These are phyloP conservation scores for Nemotelus pantherinus DNA, from an alignment of 2,888 invertebrate genomes.

Conservation along the genomic window DNA sequence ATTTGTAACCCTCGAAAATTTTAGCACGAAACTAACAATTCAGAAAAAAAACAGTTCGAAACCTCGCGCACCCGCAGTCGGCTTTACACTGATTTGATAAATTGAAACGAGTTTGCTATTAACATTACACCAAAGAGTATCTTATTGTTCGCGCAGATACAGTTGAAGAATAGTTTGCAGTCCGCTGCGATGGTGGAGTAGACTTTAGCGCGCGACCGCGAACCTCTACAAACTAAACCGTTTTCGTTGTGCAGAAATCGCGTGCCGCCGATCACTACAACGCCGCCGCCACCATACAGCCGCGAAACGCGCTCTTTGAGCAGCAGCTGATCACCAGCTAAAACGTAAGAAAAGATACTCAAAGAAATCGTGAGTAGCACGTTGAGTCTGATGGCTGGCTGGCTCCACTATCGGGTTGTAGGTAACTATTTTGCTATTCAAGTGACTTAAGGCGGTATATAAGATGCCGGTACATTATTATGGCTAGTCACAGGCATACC, in stretches of 20 bases:
- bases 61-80: slow-evolving; percentile 46
- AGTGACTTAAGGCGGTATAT: background rate
- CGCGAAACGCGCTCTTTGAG: slow-evolving; percentile 19
- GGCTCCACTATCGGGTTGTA: background rate
- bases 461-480: slow-evolving; percentile 6
- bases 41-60: background rate
- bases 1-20: too few relatives aligned
- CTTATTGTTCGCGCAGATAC: slow-evolving; percentile 29
- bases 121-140: slow-evolving; percentile 35
- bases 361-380: slow-evolving; percentile 14
- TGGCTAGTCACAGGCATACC: slow-evolving; percentile 7
- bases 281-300: slow-evolving; percentile 6
- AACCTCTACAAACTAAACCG: slow-evolving; percentile 35
- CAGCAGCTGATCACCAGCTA: slow-evolving; percentile 4
- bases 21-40: too few relatives aligned
- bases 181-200: slow-evolving; percentile 8
- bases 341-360: slow-evolving; percentile 6
- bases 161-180: background rate
- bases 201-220: slow-evolving; percentile 19
- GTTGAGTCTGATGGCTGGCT: background rate
- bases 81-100: slow-evolving; percentile 45
- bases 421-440: background rate
- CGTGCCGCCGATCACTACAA: slow-evolving; percentile 19
- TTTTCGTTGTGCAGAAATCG: slow-evolving; percentile 35
- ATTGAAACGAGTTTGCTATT: slow-evolving; percentile 41